Percentiles rank a stretch among this genome's conserved stretches.
Evolutionary conservation across 37 sponge, comb jelly and placozoan genomes (phyloP).

Genomic region (Halisarca cf. caerulea): DNA sequence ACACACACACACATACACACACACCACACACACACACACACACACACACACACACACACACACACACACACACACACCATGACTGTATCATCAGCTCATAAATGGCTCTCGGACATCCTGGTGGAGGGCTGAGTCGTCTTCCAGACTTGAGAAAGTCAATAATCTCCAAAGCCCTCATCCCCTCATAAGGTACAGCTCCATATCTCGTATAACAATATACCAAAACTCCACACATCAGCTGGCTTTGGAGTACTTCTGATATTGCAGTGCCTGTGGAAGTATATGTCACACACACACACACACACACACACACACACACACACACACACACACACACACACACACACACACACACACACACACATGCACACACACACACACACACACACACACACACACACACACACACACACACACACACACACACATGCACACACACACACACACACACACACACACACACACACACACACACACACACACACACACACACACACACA

Average conservation of each 20-base stretch:
- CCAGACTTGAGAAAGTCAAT: conserved; percentile 38
- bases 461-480: no score
- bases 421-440: no score
- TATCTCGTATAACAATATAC: conserved; percentile 36
- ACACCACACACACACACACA: no score
- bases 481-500: no score
- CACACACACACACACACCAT: conserved; percentile 69
- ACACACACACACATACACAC: no score
- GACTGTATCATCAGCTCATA: conserved; percentile 72
- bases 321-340: neutral
- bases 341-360: neutral
- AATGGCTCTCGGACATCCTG: conserved; percentile 64
- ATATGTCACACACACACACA: no score
- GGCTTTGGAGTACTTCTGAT: conserved; percentile 25
- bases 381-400: no score
- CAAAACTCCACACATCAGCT: conserved; percentile 56
- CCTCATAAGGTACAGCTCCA: conserved; percentile 32
- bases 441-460: no score
- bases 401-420: no score
- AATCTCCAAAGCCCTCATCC: conserved; percentile 19
- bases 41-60: neutral
- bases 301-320: no score
- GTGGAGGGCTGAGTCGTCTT: conserved; percentile 65
- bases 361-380: no score
- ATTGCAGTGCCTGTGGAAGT: conserved; percentile 27